Percentiles rank a stretch among this genome's conserved stretches.
phyloP scores from a whole-genome alignment of 37 sponge, comb jelly and placozoan genomes.

The Crambe crambe region DNA sequence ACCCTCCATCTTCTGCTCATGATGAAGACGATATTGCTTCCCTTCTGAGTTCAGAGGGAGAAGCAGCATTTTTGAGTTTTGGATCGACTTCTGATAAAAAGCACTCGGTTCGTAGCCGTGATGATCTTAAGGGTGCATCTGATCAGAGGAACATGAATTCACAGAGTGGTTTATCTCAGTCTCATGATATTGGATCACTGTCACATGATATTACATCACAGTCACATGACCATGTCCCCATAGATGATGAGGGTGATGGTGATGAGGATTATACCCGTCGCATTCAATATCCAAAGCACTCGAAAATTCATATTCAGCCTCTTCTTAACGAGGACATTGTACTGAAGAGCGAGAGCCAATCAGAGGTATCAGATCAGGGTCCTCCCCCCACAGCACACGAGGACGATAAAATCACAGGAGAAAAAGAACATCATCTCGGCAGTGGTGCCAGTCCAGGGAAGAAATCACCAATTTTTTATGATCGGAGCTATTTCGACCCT shows the following conservation, averaged over 20 bases:
- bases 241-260: not conserved
- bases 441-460: not conserved
- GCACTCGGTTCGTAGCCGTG: not conserved
- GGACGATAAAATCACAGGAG: not conserved
- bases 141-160: not conserved
- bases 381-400: not conserved
- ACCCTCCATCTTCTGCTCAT: not conserved
- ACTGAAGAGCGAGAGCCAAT: not conserved
- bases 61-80: not conserved
- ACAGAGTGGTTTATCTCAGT: not conserved
- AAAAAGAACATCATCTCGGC: no score
- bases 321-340: conserved; percentile 5
- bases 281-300: conserved; percentile 23
- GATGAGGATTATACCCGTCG: conserved; percentile 9
- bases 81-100: not conserved
- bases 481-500: not conserved
- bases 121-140: not conserved
- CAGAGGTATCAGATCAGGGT: not conserved
- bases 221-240: not conserved
- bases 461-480: not conserved
- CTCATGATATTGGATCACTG: not conserved
- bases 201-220: not conserved
- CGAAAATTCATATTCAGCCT: conserved; percentile 1
- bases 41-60: not conserved
- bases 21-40: not conserved